A percentile compares a stretch with the other conserved stretches of the same genome.
Conservation (phyloP, 2,113 vertebrate species). For the Plectropomus leopardus region DNA sequence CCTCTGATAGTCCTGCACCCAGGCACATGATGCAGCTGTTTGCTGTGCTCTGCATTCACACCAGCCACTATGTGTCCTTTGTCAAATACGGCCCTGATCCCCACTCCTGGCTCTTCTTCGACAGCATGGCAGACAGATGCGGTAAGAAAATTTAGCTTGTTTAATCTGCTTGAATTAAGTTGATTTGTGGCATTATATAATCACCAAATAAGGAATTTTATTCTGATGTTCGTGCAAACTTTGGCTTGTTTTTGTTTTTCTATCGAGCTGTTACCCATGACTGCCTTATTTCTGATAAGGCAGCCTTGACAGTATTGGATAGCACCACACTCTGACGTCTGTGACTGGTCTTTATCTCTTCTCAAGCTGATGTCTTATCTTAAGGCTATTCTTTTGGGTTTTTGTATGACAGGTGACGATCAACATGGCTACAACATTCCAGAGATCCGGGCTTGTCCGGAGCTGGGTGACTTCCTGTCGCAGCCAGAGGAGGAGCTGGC, state of each 20-base stretch:
- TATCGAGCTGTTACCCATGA: background rate
- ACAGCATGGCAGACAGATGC: conserved; percentile 88
- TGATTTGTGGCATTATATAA: background rate
- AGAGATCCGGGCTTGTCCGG: conserved; percentile 83
- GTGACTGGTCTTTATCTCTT: conserved; percentile 50
- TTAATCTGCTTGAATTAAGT: background rate
- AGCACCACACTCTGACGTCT: conserved; percentile 55
- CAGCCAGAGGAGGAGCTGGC: conserved; percentile 78
- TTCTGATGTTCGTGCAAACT: conserved; percentile 13
- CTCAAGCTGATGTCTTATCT: conserved; percentile 59
- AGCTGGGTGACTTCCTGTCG: conserved; percentile 85
- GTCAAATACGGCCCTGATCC: conserved; percentile 83
- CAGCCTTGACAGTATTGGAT: conserved; percentile 46
- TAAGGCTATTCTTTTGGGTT: background rate
- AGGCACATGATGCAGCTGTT: conserved; percentile 83
- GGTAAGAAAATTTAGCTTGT: conserved; percentile 70
- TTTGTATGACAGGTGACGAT: conserved; percentile 75
- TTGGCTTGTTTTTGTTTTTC: conserved; percentile 24
- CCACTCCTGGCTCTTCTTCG: conserved; percentile 88
- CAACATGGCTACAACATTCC: conserved; percentile 84
- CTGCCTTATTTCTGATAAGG: conserved; percentile 38
- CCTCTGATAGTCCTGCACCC: conserved; percentile 34
- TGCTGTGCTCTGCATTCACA: conserved; percentile 88
- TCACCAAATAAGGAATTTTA: background rate
- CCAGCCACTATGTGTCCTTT: conserved; percentile 89